Evolutionary conservation across 2,797 vertebrate species (phyloP).

Genomic region (Neopelma chrysocephalum): DNA sequence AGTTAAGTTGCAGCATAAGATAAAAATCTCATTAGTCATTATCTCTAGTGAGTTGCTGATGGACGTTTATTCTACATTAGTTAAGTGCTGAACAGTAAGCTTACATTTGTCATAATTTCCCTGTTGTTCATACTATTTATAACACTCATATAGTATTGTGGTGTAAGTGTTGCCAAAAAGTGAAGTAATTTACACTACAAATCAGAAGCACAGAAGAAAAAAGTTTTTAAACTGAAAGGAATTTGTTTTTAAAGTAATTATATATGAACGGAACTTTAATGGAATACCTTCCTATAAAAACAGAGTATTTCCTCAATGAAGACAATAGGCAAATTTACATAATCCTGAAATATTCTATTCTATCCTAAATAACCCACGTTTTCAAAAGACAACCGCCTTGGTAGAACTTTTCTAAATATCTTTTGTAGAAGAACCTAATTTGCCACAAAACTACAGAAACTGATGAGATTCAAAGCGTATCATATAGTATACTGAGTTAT

Average conservation of each 20-base stretch:
- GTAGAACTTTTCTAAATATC: not conserved
- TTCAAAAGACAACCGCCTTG: not conserved
- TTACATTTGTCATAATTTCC: not conserved
- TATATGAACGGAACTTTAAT: not conserved
- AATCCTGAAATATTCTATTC: not conserved
- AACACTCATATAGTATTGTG: not conserved
- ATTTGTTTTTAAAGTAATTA: not conserved
- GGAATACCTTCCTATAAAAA: not conserved
- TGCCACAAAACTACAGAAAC: not conserved
- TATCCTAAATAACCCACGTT: not conserved
- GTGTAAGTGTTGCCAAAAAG: not conserved
- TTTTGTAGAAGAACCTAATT: not conserved
- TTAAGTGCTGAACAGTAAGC: not conserved
- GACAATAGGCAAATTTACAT: not conserved
- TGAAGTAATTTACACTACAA: not conserved
- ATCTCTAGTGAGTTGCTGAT: not conserved
- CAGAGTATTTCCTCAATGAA: not conserved
- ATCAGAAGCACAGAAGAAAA: not conserved
- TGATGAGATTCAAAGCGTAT: not conserved
- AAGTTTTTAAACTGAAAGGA: not conserved
- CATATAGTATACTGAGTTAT: not conserved
- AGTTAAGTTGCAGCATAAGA: not conserved
- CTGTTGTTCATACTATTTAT: not conserved
- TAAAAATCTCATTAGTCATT: not conserved
- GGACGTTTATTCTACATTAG: not conserved